phyloP scores from a whole-genome alignment of 2,113 vertebrate genomes.

The Eretmochelys imbricata region DNA sequence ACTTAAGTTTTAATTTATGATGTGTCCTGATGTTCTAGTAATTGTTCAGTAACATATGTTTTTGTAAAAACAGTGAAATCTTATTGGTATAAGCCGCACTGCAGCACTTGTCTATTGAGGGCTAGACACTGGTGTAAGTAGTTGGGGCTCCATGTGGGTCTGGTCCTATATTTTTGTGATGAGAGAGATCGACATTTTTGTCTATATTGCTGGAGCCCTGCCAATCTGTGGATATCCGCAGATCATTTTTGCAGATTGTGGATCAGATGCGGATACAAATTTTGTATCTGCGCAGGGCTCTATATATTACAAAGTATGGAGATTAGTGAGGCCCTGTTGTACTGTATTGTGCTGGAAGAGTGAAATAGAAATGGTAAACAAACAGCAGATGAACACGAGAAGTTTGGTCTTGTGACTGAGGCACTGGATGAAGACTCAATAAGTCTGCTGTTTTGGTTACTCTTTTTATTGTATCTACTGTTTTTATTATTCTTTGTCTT shows the following conservation, averaged over 20 bases:
- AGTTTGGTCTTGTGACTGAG: constrained; percentile 60
- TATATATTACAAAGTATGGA: neutral
- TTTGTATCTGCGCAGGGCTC: too few species aligned
- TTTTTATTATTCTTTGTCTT: neutral
- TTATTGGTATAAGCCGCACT: neutral
- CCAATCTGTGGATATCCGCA: too few species aligned
- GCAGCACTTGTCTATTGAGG: neutral
- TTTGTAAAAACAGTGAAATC: constrained; percentile 17
- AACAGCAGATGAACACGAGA: constrained; percentile 12
- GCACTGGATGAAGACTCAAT: neutral
- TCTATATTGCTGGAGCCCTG: neutral
- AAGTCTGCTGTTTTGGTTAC: neutral
- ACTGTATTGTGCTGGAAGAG: rapidly evolving
- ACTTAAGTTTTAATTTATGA: constrained; percentile 34
- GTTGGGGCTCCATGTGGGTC: neutral
- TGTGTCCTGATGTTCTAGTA: constrained; percentile 26
- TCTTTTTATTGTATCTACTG: neutral
- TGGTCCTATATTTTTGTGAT: neutral
- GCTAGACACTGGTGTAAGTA: neutral
- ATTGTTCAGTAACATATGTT: constrained; percentile 7
- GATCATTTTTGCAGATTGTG: too few species aligned
- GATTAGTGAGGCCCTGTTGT: rapidly evolving
- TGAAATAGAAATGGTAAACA: constrained; percentile 36
- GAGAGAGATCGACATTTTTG: neutral
- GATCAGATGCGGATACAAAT: too few species aligned